phyloP scores from a whole-genome alignment of 2,797 vertebrate species.

The Pseudopleuronectes americanus region DNA sequence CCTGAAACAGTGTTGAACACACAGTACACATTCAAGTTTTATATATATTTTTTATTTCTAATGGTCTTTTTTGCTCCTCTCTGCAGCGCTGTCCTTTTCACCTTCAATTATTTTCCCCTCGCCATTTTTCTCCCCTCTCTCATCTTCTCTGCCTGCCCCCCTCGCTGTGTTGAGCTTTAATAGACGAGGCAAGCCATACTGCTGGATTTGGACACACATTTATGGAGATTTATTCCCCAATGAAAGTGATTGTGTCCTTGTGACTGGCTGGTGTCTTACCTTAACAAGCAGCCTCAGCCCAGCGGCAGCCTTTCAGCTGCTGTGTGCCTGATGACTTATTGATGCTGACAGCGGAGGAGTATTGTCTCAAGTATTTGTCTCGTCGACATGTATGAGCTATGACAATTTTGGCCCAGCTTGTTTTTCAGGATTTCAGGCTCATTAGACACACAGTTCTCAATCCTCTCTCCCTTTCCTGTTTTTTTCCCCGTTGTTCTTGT shows the following conservation, averaged over 20 bases:
- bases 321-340: conserved; percentile 50
- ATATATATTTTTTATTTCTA: background rate
- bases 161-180: conserved; percentile 47
- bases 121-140: background rate
- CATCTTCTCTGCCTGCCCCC: background rate
- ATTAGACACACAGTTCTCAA: background rate
- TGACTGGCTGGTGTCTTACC: background rate
- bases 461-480: background rate
- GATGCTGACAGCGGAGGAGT: conserved; percentile 45
- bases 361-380: conserved; percentile 41
- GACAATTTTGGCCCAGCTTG: conserved; percentile 14
- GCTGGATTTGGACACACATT: conserved; percentile 36
- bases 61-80: background rate
- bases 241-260: conserved; percentile 20
- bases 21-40: background rate
- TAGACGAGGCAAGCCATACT: conserved; percentile 38
- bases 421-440: conserved; percentile 16
- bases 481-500: background rate
- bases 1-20: background rate
- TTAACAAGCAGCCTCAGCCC: conserved; percentile 10
- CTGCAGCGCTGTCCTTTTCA: background rate
- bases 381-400: conserved; percentile 12
- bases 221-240: conserved; percentile 17
- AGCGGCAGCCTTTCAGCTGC: conserved; percentile 17
- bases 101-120: conserved; percentile 10